Conservation (phyloP, 2,113 vertebrate species). For the Prinia subflava region DNA sequence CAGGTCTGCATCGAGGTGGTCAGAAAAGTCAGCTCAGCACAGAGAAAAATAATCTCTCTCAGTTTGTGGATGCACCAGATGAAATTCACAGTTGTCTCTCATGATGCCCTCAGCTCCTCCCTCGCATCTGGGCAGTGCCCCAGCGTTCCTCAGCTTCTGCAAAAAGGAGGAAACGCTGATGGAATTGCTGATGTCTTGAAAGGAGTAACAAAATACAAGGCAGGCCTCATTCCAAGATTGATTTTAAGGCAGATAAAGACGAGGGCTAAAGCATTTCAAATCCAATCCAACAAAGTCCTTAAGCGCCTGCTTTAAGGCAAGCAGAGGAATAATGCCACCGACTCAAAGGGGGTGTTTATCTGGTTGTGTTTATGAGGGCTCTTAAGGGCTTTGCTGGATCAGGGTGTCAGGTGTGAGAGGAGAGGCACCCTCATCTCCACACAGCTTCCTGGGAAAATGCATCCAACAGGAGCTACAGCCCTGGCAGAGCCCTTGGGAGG, state of each 20-base stretch:
- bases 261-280: constrained; percentile 34
- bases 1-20: neutral
- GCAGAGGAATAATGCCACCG: constrained; percentile 23
- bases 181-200: neutral
- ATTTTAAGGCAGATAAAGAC: constrained; percentile 27
- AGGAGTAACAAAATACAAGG: neutral
- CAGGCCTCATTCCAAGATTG: neutral
- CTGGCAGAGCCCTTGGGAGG: neutral
- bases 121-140: accelerated
- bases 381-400: constrained; percentile 43
- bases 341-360: neutral
- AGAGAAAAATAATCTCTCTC: neutral
- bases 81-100: neutral
- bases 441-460: accelerated
- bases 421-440: no score
- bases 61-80: neutral
- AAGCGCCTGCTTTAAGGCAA: constrained; percentile 28
- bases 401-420: neutral
- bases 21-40: constrained; percentile 21
- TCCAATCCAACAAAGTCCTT: constrained; percentile 55
- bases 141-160: neutral
- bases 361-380: neutral
- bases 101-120: neutral
- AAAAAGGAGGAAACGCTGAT: neutral
- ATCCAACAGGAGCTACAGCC: accelerated